phyloP scores from a whole-genome alignment of 2,113 vertebrate species.

The Neogobius melanostomus region DNA sequence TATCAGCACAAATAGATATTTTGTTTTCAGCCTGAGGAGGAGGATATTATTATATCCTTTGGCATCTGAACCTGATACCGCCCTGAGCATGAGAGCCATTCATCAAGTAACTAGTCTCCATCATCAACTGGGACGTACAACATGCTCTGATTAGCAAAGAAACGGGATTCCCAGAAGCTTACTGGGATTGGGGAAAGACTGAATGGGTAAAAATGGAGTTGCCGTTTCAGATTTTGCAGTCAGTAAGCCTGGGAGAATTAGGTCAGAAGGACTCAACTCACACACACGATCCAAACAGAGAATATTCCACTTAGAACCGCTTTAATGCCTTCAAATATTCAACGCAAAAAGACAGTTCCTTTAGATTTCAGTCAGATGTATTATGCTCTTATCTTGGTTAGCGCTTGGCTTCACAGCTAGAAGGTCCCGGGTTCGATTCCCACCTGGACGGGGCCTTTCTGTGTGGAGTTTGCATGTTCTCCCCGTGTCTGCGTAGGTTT shows the following conservation, averaged over 20 bases:
- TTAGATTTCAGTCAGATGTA: too few relatives aligned
- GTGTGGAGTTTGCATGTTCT: too few relatives aligned
- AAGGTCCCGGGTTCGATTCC: too few relatives aligned
- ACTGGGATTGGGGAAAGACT: constrained; percentile 4
- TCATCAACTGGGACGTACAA: constrained; percentile 1
- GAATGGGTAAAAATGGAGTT: background rate
- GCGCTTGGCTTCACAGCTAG: too few relatives aligned
- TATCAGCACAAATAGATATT: too few relatives aligned
- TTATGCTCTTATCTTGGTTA: too few relatives aligned
- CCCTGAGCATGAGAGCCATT: constrained; percentile 25
- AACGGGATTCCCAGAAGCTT: constrained; percentile 46
- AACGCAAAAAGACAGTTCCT: too few relatives aligned
- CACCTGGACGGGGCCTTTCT: too few relatives aligned
- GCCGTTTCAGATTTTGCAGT: background rate
- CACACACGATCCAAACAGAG: background rate
- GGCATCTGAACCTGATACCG: constrained; percentile 2
- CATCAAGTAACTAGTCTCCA: constrained; percentile 31
- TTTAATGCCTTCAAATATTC: too few relatives aligned
- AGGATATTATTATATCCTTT: background rate
- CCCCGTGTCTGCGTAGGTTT: too few relatives aligned
- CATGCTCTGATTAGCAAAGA: constrained; percentile 46
- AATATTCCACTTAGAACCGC: too few relatives aligned
- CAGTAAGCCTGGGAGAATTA: background rate
- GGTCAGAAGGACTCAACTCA: background rate
- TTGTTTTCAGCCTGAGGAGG: too few relatives aligned